A percentile compares a stretch with the other conserved stretches of the same genome.
These are phyloP conservation scores for Cyprinodon variegatus DNA, from an alignment of 2,113 vertebrate genomes.

Conservation along the genomic window DNA sequence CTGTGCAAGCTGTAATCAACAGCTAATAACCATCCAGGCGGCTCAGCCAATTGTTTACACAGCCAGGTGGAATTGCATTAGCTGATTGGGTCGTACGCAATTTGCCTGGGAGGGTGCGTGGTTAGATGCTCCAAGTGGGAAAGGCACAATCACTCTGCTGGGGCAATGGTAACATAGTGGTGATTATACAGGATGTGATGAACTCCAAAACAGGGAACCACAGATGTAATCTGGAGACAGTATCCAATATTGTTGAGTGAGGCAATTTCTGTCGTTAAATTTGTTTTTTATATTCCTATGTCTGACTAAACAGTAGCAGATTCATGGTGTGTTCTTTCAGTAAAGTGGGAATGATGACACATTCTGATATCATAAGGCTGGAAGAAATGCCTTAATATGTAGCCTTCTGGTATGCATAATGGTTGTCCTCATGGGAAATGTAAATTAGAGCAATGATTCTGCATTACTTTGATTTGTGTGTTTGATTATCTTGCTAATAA, in stretches of 20 bases:
- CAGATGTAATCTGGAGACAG: background rate
- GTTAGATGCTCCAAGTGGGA: slow-evolving; percentile 30
- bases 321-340: background rate
- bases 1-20: slow-evolving; percentile 51
- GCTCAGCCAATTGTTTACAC: slow-evolving; percentile 37
- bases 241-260: background rate
- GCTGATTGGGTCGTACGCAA: slow-evolving; percentile 53
- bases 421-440: background rate
- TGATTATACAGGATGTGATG: background rate
- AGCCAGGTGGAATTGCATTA: slow-evolving; percentile 52
- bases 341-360: background rate
- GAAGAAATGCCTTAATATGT: background rate
- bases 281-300: background rate
- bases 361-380: background rate
- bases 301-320: background rate
- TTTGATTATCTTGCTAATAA: background rate
- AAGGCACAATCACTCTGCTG: slow-evolving; percentile 21
- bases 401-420: background rate
- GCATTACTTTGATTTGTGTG: no score
- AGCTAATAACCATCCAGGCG: slow-evolving; percentile 46
- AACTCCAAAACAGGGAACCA: slow-evolving; percentile 16
- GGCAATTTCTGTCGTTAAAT: background rate
- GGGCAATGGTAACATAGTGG: slow-evolving; percentile 1
- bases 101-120: slow-evolving; percentile 39
- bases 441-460: background rate